phyloP scores from a whole-genome alignment of 2,113 vertebrate species.

The Syrrhaptes paradoxus region DNA sequence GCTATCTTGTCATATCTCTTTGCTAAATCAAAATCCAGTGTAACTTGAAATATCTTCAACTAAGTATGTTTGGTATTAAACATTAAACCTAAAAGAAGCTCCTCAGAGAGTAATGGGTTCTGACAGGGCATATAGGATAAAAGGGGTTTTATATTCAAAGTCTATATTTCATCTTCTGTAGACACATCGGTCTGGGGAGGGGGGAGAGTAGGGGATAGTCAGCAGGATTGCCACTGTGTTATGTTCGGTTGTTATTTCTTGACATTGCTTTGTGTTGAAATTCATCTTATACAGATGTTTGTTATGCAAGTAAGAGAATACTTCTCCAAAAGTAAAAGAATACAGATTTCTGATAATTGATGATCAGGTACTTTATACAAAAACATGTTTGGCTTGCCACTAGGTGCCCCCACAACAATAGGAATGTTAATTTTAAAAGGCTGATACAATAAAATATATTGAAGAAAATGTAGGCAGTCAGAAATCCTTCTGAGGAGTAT shows the following conservation, averaged over 20 bases:
- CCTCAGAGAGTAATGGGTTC: not conserved
- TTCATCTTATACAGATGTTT: not conserved
- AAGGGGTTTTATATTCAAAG: not conserved
- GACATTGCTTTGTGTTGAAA: not conserved
- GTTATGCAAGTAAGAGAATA: not conserved
- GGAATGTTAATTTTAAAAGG: not conserved
- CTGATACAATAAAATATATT: not conserved
- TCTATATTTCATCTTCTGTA: not conserved
- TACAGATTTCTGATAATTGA: not conserved
- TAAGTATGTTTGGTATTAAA: not conserved
- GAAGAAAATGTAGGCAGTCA: not conserved
- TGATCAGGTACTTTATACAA: accelerated
- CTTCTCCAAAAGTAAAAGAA: not conserved
- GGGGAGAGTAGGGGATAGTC: accelerated
- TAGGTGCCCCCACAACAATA: conserved; percentile 68
- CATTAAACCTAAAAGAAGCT: not conserved
- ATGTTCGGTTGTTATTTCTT: not conserved
- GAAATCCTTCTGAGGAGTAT: not conserved
- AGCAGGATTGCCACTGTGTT: not conserved
- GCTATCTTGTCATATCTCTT: not conserved
- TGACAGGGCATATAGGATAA: not conserved
- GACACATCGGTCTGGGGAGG: not conserved
- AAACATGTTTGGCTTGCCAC: conserved; percentile 8
- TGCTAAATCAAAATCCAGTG: not conserved
- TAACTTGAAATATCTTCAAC: not conserved